These are phyloP conservation scores for Amblyopsis rosae DNA, from an alignment of 2,113 vertebrate species.

Conservation along the genomic window DNA sequence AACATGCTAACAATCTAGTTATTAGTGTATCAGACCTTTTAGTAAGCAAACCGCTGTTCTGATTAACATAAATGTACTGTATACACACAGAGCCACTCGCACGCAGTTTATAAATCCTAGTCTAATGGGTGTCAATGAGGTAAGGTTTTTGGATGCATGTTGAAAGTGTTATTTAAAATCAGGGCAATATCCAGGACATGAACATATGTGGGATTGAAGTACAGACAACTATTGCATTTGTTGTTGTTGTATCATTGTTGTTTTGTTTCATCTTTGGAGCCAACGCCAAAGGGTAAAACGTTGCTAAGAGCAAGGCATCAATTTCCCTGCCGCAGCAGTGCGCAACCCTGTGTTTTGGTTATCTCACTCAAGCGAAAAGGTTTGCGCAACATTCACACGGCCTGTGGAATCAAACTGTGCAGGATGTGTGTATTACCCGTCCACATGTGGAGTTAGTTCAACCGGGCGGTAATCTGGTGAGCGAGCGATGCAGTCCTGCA, in stretches of 20 bases:
- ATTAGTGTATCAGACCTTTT: slow-evolving; percentile 64
- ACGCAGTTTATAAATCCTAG: slow-evolving; percentile 50
- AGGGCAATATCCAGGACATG: slow-evolving; percentile 27
- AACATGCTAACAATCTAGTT: slow-evolving; percentile 67
- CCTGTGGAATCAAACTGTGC: slow-evolving; percentile 18
- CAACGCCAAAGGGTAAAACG: slow-evolving; percentile 31
- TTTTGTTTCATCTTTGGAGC: slow-evolving; percentile 31
- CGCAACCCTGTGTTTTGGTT: slow-evolving; percentile 38
- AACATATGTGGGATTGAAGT: slow-evolving; percentile 28
- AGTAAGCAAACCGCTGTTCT: slow-evolving; percentile 61
- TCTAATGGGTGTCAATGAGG: slow-evolving; percentile 65
- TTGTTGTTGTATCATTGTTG: too few relatives aligned
- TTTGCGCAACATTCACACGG: slow-evolving; percentile 23
- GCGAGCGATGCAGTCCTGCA: slow-evolving; percentile 56
- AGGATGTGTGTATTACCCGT: slow-evolving; percentile 5
- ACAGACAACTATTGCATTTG: slow-evolving; percentile 15
- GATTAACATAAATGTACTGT: slow-evolving; percentile 66
- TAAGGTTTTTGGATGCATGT: slow-evolving; percentile 54
- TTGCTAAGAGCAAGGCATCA: slow-evolving; percentile 53
- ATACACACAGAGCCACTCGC: slow-evolving; percentile 55
- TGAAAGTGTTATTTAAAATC: slow-evolving; percentile 41
- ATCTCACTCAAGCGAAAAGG: slow-evolving; percentile 35
- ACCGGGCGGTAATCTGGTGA: slow-evolving; percentile 34
- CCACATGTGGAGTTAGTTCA: slow-evolving; percentile 38
- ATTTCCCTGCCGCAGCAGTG: slow-evolving; percentile 46